Base-by-base conservation (phyloP, 2,888 invertebrate species). In the Leucozona laternaria region DNA sequence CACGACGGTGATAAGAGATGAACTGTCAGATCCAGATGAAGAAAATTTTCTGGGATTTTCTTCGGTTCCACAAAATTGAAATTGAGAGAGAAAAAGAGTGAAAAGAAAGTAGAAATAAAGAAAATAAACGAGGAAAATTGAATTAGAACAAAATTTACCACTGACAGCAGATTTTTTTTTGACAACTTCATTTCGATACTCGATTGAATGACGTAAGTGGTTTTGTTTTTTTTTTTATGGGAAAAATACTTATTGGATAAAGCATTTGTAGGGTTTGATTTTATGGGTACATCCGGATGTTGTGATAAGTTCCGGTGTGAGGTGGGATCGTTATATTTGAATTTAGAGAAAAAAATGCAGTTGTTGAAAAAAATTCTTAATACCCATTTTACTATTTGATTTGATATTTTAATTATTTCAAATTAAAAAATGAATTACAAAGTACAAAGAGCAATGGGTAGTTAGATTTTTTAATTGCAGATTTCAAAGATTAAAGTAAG, bases 171-270 rank as follows among this genome's bases (percentile, higher is more conserved):
- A 3, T 2, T 25, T 43, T 4, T n/a, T 62, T 58, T 20, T 70
- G 79, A 76, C 84, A 66, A n/a, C 0, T 22, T 22, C 1, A 25
- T 15, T 82, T 84, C 84, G 79, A 84, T 50, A 76, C 84, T 84
- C 84, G 84, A 68, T 48, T n/a, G 71, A 28, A 64, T 79, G 84
- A 84, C 71, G 83, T 84, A 40, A 71, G 57, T 31, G 31, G 31
- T 31, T 0, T 20, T 34, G 31, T 31, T 0, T 20, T 34, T 25
- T 2, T 50, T 20, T 72, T 43, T 62, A 45, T 28, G 6, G 37
- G 13, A 58, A 5, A 31, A 2, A 58, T 22, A 8, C 2, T 5
- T 20, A 3, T 22, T 13, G 22, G 22, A 13, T 4, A 6, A 5
- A 22, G 25, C n/a, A 28, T 55, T 55, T 55, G 25, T 55, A 28